Conservation (phyloP, 1,140 invertebrate species). For the Drosophila ananassae region DNA sequence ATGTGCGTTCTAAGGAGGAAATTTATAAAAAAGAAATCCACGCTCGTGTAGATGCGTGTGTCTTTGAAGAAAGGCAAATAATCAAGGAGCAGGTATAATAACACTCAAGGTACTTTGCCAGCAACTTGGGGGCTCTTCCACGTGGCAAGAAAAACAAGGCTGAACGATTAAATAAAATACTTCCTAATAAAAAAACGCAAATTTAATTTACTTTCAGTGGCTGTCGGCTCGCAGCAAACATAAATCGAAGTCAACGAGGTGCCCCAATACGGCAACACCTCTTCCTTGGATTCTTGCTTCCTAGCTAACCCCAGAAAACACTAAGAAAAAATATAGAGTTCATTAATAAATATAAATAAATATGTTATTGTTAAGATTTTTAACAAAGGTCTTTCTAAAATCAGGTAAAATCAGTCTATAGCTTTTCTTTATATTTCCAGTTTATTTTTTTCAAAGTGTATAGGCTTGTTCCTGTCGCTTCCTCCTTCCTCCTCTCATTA, state of each 20-base stretch:
- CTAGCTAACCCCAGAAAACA: not conserved
- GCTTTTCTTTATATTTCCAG: no score
- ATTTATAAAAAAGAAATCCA: slow-evolving; percentile 22
- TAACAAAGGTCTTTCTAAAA: no score
- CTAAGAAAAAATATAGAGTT: not conserved
- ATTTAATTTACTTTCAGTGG: slow-evolving; percentile 54
- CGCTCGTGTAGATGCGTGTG: slow-evolving; percentile 27
- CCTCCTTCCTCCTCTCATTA: slow-evolving; percentile 29
- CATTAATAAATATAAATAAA: not conserved
- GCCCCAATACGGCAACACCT: slow-evolving; percentile 23
- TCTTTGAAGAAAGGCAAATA: slow-evolving; percentile 39
- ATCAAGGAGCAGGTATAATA: slow-evolving; percentile 45
- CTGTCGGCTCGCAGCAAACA: slow-evolving; percentile 47
- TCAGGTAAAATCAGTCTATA: no score
- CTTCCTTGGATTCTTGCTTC: not conserved
- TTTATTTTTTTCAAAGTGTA: not conserved
- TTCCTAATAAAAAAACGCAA: slow-evolving; percentile 66
- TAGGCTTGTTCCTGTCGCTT: slow-evolving; percentile 8
- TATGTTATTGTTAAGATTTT: no score
- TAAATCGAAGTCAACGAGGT: slow-evolving; percentile 53
- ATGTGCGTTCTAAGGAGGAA: not conserved
- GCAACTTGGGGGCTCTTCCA: slow-evolving; percentile 5
- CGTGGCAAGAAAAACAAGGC: slow-evolving; percentile 32
- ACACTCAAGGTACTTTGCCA: slow-evolving; percentile 18
- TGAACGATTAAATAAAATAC: slow-evolving; percentile 76